These are phyloP conservation scores for Petrolisthes cinctipes DNA, from an alignment of 2,888 invertebrate species.

Conservation along the genomic window DNA sequence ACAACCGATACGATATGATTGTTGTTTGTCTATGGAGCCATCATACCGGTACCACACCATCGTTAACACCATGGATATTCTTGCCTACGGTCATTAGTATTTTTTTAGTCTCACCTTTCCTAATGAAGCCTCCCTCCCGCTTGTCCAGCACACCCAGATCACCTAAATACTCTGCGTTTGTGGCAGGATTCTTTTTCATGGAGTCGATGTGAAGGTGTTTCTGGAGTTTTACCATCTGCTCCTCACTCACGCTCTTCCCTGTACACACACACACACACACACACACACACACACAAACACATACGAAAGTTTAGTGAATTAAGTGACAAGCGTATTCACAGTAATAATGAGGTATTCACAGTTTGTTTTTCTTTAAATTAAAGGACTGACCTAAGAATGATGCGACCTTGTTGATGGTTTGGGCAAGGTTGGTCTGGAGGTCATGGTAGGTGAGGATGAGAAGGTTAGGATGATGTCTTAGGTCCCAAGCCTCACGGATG, in stretches of 20 bases:
- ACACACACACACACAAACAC: too few relatives aligned
- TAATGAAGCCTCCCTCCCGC: slow-evolving; percentile 50
- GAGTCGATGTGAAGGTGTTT: slow-evolving; percentile 52
- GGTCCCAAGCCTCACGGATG: slow-evolving; percentile 68
- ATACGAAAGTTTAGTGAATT: too few relatives aligned
- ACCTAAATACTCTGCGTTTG: slow-evolving; percentile 36
- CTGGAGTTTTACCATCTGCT: slow-evolving; percentile 34
- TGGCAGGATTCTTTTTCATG: slow-evolving; percentile 59
- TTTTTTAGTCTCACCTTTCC: slow-evolving; percentile 30
- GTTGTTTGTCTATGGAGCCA: too few relatives aligned
- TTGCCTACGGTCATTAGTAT: neutral
- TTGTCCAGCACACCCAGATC: neutral
- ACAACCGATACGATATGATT: too few relatives aligned
- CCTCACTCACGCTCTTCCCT: slow-evolving; percentile 54
- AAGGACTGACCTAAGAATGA: slow-evolving; percentile 64
- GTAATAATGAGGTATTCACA: too few relatives aligned
- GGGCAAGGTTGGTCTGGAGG: slow-evolving; percentile 68
- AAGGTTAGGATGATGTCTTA: slow-evolving; percentile 68
- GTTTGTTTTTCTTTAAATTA: too few relatives aligned
- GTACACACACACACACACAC: neutral
- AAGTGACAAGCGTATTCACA: too few relatives aligned
- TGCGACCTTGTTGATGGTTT: slow-evolving; percentile 65
- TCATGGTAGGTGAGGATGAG: slow-evolving; percentile 70
- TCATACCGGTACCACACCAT: too few relatives aligned
- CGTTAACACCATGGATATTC: too few relatives aligned